Base-by-base conservation (phyloP, 2,888 invertebrate genomes). In the Epirrhoe tristata region DNA sequence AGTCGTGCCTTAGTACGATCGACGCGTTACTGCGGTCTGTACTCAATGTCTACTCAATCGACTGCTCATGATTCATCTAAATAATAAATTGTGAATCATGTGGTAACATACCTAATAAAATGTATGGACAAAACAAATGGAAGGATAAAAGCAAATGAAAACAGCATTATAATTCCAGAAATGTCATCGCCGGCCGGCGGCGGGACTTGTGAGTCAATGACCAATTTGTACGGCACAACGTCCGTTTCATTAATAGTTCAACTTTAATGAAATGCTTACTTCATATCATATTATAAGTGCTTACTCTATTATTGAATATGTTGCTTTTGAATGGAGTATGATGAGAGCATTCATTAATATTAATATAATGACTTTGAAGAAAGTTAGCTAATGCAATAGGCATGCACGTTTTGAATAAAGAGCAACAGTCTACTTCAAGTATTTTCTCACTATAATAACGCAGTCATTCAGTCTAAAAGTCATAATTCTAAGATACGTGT, bases 41-140 rank as follows among this genome's bases (percentile, higher is more conserved):
- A 86, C 86, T 85, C 86, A 85, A 87, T 87, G 88, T 82, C 84
- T 85, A 83, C 87, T 87, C 87, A 84, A 87, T 89, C 85, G 84
- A 77, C 81, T 78, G 81, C 81, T 81, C 75, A 84, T 92, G 92
- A 92, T 81, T 92, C 92, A 92, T 90, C 86, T 83, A 81, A 82
- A 84, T 81, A 85, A 85, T 87, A 84, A 59, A 86, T 87, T 87
- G 81, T 90, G 90, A 91, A 84, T 92, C 90, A 91, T 86, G 76
- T 82, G 81, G 61, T 62, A 58, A 69, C 59, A 76, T 79, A 80
- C 81, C 81, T 84, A 83, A 85, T 86, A 83, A 83, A 84, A 77
- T 75, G 66, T 77, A 76, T 75, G 70, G 66, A 68, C 73, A 67
- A 76, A 75, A 77, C 75, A 76, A 74, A 73, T 72, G 68, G 55